phyloP scores from a whole-genome alignment of 1,140 invertebrate species.

The Rhagoletis pomonella region DNA sequence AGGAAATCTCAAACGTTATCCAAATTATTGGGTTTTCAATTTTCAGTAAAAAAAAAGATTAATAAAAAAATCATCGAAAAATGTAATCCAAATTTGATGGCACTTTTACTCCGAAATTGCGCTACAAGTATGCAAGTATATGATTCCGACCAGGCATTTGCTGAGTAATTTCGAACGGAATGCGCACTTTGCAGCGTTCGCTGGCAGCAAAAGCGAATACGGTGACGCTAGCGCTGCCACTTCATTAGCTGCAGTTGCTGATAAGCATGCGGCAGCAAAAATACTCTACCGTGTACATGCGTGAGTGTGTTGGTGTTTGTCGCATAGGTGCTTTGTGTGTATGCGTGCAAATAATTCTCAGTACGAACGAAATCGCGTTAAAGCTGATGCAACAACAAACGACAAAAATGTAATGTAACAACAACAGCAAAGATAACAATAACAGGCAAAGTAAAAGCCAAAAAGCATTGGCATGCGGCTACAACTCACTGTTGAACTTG shows the following conservation, averaged over 20 bases:
- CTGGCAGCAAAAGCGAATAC: neutral
- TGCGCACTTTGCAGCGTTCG: neutral
- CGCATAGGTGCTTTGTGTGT: neutral
- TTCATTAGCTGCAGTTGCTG: neutral
- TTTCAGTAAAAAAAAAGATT: too few relatives aligned
- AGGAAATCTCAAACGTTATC: too few relatives aligned
- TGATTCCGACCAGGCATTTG: neutral
- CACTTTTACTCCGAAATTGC: neutral
- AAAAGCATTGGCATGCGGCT: conserved; percentile 1
- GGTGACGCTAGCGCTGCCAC: neutral
- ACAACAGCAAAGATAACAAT: neutral
- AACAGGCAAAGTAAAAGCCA: neutral
- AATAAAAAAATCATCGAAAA: too few relatives aligned
- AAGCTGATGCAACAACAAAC: conserved; percentile 44
- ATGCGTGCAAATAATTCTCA: conserved; percentile 34
- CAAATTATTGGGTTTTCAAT: too few relatives aligned
- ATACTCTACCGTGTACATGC: neutral
- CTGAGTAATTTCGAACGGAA: conserved; percentile 12
- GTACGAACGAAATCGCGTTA: neutral
- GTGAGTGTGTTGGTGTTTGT: neutral
- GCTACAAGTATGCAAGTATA: neutral
- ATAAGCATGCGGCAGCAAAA: conserved; percentile 28
- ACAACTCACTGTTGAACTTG: conserved; percentile 27
- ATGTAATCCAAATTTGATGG: neutral
- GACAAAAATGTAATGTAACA: conserved; percentile 8